Evolutionary conservation across 2,888 invertebrate genomes (phyloP), one percentile per base, ranked within the genome.

Genomic region (Odontocolon sp.): DNA sequence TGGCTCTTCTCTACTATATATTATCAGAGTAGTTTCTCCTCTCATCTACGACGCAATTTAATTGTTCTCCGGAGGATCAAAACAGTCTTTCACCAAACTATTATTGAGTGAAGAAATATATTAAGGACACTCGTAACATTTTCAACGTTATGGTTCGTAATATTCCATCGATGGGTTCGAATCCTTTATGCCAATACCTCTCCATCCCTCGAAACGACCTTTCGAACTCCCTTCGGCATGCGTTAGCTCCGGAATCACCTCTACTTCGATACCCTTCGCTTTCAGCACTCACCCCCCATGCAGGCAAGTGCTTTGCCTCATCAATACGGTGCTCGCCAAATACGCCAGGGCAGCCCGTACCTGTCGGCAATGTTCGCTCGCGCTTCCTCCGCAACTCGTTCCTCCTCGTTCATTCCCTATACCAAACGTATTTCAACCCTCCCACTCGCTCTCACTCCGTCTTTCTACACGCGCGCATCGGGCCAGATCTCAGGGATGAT

Each of bases 231-330:
- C 45, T 64, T 56, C 5, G 56, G 14, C 4, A 8, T 26, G n/a
- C 47, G 45, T 47, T 42, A 45, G 31, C 56, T 38, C 63, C 33
- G 38, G 38, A 36, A 45, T 3, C 71, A 33, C 21, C 16, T 36
- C 52, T 63, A 16, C 56, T 66, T 31, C 14, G 42, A 57, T 23
- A 47, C 9, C 14, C 31, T n/a, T n/a, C n/a, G n/a, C 47, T 47
- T 45, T 8, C 0, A 16, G 33, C 21, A 33, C 47, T 33, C 63
- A 36, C 63, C 33, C 6, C 21, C 33, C 61, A 11, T 18, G 45
- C 31, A 28, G 11, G 71, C 72, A 40, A 69, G 77, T 76, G 78
- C 83, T 84, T 81, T 76, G 78, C 70, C 77, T 82, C 83, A 82
- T 84, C 82, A 80, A 83, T 83, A 78, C 63, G 50, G 33, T 54